phyloP scores from a whole-genome alignment of 2,797 vertebrate species.

The Labeo calbasu region DNA sequence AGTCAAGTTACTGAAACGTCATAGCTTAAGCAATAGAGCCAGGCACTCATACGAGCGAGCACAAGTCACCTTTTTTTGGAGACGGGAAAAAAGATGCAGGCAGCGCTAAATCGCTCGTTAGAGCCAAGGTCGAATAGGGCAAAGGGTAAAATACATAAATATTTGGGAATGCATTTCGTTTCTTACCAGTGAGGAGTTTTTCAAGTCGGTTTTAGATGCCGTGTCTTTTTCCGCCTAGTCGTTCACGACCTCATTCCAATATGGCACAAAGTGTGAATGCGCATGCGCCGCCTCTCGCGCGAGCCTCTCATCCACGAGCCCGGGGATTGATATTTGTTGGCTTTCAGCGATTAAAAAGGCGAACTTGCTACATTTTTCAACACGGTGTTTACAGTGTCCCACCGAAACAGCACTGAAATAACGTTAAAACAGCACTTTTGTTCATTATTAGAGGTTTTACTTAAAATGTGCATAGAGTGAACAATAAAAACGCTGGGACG shows the following conservation, averaged over 20 bases:
- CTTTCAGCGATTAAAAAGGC: slow-evolving; percentile 52
- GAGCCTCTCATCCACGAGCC: slow-evolving; percentile 71
- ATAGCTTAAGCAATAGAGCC: slow-evolving; percentile 74
- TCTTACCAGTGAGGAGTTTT: slow-evolving; percentile 91
- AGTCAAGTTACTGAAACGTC: slow-evolving; percentile 84
- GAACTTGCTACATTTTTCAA: slow-evolving; percentile 73
- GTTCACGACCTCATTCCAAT: slow-evolving; percentile 95
- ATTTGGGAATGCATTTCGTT: slow-evolving; percentile 73
- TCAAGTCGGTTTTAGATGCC: slow-evolving; percentile 84
- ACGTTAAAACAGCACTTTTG: slow-evolving; percentile 9
- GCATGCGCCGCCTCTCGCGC: slow-evolving; percentile 78
- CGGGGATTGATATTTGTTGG: slow-evolving; percentile 71
- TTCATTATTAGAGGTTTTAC: not conserved
- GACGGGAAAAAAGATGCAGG: slow-evolving; percentile 82
- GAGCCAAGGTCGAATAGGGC: slow-evolving; percentile 62
- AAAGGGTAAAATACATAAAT: slow-evolving; percentile 72
- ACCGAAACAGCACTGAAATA: not conserved
- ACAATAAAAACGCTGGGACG: slow-evolving; percentile 35
- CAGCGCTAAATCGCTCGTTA: slow-evolving; percentile 69
- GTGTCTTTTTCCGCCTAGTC: slow-evolving; percentile 83
- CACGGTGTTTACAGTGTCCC: not conserved
- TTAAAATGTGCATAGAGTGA: not conserved
- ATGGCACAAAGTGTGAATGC: slow-evolving; percentile 88
- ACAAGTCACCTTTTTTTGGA: slow-evolving; percentile 82
- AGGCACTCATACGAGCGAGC: slow-evolving; percentile 76